Conservation (phyloP, 2,888 invertebrate genomes). For the Daptonema setosum region DNA sequence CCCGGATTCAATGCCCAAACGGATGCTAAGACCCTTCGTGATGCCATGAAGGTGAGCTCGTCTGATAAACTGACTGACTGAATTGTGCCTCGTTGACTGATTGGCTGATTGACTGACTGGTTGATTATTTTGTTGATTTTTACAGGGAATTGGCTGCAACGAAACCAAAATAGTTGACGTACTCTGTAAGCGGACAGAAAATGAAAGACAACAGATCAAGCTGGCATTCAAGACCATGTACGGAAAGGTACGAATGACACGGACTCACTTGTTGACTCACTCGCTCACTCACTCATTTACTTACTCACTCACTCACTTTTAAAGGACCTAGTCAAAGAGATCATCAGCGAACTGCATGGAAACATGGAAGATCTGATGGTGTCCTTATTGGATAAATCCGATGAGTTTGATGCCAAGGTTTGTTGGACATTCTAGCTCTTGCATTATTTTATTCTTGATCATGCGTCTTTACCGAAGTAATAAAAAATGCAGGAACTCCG, state of each 20-base stretch:
- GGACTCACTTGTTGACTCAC: no score
- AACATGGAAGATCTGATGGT: constrained; percentile 22
- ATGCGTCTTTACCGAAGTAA: no score
- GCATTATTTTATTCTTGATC: no score
- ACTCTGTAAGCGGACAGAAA: constrained; percentile 55
- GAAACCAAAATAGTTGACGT: constrained; percentile 32
- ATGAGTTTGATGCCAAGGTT: constrained; percentile 31
- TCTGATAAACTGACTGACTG: no score
- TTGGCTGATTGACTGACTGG: no score
- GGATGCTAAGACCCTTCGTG: constrained; percentile 20
- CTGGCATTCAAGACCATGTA: constrained; percentile 54
- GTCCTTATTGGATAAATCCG: constrained; percentile 24
- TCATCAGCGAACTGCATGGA: constrained; percentile 22
- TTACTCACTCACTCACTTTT: no score
- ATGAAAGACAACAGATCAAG: constrained; percentile 60
- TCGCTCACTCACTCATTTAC: no score
- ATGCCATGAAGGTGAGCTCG: constrained; percentile 28
- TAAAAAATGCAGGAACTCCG: no score
- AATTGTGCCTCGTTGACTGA: no score
- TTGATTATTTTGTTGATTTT: constrained; percentile 1
- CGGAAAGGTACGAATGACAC: constrained; percentile 62
- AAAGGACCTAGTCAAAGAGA: constrained; percentile 15
- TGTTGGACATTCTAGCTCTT: no score
- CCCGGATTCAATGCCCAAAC: constrained; percentile 12
- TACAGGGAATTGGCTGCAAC: constrained; percentile 39